Evolutionary conservation across 1,140 invertebrate species (phyloP), one percentile per base, ranked within the genome.

Genomic region (Grapholita molesta): DNA sequence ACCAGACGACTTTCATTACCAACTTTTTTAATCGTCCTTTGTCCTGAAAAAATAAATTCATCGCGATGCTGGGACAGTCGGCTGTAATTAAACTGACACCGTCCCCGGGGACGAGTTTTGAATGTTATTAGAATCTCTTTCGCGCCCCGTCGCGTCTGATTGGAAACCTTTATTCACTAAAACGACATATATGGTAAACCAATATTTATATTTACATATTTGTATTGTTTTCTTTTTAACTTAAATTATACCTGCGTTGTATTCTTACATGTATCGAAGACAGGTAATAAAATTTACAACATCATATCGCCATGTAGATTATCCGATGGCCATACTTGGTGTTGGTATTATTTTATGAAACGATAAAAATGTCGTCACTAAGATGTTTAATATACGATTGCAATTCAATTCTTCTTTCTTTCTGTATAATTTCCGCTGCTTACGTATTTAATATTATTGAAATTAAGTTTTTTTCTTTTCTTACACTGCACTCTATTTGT

Each of bases 1-100:
- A 78, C 68, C 77, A 74, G 74, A 75, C 72, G 81, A 83, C 80
- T 89, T 86, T 89, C 85, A 89, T 91, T 88, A 90, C 80, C 79
- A 90, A 91, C 80, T 91, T 91, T 90, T 91, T 91, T 91, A 90
- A 91, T 91, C 88, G 87, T 83, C 86, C 86, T 89, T 89, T 91
- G 85, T 90, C 80, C 75, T 80, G 83, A 82, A 88, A 89, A 88
- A 90, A 88, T 84, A 87, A 91, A 86, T 89, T 82, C 83, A 80
- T 84, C 81, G 84, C 82, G 82, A 88, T 85, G 78, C 74, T 74
- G 74, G 76, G 72, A 72, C 80, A 83, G 82, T 83, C 82, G 48
- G 76, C 71, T 78, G 88, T 91, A 91, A 91, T 91, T 91, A 91
- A 91, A 88, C 84, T 84, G 87, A 89, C 86, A 87, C 86, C 83